Base-by-base conservation (phyloP, 2,888 invertebrate species). In the Epinotia ramella region DNA sequence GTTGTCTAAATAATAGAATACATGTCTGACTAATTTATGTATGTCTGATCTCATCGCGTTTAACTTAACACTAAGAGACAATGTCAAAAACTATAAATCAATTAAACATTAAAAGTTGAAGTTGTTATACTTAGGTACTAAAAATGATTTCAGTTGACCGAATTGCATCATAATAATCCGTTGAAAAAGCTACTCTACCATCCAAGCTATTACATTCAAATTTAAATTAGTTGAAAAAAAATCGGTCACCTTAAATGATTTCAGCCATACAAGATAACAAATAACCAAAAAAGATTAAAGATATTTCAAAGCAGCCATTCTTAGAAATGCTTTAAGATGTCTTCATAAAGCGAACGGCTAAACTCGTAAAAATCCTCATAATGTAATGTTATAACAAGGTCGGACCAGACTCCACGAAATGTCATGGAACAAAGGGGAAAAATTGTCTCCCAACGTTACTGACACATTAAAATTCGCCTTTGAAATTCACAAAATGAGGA, bases 331-430 rank as follows among this genome's bases (percentile, higher is more conserved):
- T 44, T 44, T 33, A n/a, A 63, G 46, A 28, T 59, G 57, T 69
- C 24, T 59, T 69, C 59, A 46, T 33, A 73, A 18, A 66, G 9
- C 44, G 28, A 28, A 57, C 67, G 57, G 16, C 40, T 20, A 18
- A 24, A 49, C 70, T 70, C 70, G 33, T 73, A 73, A 63, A 64
- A 53, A 74, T 69, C 46, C 56, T 44, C 57, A 16, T 20, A 18
- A 46, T 20, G 40, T 40, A 40, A 40, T 5, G 33, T 49, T 57
- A 59, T 64, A 33, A 69, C 68, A 69, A 69, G 57, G 64, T 59
- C 57, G 64, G 18, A 56, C 62, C 62, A 18, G 68, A 3, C 28
- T 33, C 7, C 33, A 20, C n/a, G 3, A 65, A 70, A 59, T 70
- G 75, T 68, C 75, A 60, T 53, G 68, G 57, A 40, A 20, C n/a